Percentiles rank a stretch among this genome's conserved stretches.
These are phyloP conservation scores for Cladorhizidae sp. DNA, from an alignment of 37 sponge, comb jelly and placozoan species.

Conservation along the genomic window DNA sequence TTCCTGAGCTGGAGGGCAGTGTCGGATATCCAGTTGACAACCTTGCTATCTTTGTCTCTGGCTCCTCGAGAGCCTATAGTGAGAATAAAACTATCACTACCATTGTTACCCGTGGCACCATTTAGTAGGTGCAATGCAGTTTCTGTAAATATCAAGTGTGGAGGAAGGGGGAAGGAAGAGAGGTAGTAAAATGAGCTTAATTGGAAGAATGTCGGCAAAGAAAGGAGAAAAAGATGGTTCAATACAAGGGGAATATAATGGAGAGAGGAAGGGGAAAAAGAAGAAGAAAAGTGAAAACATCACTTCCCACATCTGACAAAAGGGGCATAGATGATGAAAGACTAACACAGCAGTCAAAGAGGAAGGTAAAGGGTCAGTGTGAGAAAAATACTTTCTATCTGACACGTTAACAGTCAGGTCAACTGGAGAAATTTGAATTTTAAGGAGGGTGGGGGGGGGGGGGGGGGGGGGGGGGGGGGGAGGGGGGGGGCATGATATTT, in stretches of 20 bases:
- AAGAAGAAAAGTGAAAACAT: neutral
- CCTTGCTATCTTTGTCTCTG: conserved; percentile 40
- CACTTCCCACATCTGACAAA: no score
- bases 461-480: no score
- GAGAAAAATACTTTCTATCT: no score
- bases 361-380: no score
- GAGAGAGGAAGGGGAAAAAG: no score
- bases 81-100: conserved; percentile 34
- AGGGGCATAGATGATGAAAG: no score
- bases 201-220: neutral
- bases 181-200: neutral
- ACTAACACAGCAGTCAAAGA: no score
- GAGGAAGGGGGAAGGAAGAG: neutral
- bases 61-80: neutral
- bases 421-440: no score
- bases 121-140: conserved; percentile 50
- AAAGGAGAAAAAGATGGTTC: neutral
- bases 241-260: neutral
- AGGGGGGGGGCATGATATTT: no score
- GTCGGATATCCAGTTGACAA: conserved; percentile 13
- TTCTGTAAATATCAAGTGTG: conserved; percentile 23
- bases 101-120: conserved; percentile 22
- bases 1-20: conserved; percentile 43
- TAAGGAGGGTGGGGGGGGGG: no score
- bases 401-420: no score